These are phyloP conservation scores for Protonemura montana DNA, from an alignment of 2,888 invertebrate genomes.

Conservation along the genomic window DNA sequence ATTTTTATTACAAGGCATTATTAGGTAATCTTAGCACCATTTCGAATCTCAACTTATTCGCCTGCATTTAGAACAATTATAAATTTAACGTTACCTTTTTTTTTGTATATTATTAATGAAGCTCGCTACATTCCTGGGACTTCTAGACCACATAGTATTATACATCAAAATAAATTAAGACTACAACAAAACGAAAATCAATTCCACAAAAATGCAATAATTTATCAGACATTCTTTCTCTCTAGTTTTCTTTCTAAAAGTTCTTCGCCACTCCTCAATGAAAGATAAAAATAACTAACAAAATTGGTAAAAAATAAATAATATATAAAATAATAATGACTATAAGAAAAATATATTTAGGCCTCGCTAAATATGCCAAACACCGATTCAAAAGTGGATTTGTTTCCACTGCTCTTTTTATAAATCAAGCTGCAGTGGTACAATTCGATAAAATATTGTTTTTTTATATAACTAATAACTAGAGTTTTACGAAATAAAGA, in stretches of 20 bases:
- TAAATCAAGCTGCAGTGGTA: constrained; percentile 1
- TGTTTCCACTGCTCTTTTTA: background rate
- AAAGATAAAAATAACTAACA: constrained; percentile 29
- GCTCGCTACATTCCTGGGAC: constrained; percentile 44
- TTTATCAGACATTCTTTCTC: constrained; percentile 39
- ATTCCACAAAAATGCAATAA: constrained; percentile 27
- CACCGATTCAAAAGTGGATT: background rate
- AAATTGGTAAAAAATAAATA: constrained; percentile 38
- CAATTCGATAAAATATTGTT: constrained; percentile 13
- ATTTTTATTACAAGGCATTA: constrained; percentile 51
- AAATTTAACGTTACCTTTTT: constrained; percentile 40
- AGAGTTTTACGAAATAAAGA: constrained; percentile 16
- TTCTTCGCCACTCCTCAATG: constrained; percentile 16
- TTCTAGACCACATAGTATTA: constrained; percentile 20
- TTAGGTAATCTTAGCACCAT: constrained; percentile 52
- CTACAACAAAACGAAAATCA: background rate
- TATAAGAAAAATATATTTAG: constrained; percentile 32
- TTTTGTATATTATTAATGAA: constrained; percentile 41
- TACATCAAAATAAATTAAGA: background rate
- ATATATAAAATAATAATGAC: constrained; percentile 16
- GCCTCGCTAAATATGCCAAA: constrained; percentile 17
- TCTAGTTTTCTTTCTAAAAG: constrained; percentile 7
- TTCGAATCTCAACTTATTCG: constrained; percentile 50
- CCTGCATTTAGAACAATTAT: constrained; percentile 39
- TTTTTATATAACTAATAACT: constrained; percentile 23